phyloP scores from a whole-genome alignment of 1,140 invertebrate genomes.

The Lucilia cuprina region DNA sequence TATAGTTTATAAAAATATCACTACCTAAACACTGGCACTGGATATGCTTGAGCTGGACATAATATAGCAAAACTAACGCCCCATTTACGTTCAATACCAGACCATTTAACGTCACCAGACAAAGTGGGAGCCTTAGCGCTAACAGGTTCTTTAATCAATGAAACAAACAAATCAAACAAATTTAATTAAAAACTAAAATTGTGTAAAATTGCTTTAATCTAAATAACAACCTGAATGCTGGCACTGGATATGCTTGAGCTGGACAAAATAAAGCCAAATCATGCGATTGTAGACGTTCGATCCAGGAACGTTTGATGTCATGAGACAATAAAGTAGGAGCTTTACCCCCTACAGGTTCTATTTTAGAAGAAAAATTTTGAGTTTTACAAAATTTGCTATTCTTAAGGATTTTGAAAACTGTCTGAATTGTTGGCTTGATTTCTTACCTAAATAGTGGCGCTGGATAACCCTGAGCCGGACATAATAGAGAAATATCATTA shows the following conservation, averaged over 20 bases:
- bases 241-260: constrained; percentile 66
- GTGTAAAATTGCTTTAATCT: not conserved
- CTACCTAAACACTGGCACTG: constrained; percentile 74
- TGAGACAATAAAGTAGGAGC: constrained; percentile 71
- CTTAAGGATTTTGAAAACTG: constrained; percentile 55
- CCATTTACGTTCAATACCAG: constrained; percentile 66
- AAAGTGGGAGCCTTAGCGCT: constrained; percentile 75
- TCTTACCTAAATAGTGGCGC: constrained; percentile 41
- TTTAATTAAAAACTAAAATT: not conserved
- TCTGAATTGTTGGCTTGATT: not conserved
- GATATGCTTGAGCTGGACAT: constrained; percentile 74
- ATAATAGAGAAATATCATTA: constrained; percentile 67
- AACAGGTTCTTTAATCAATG: constrained; percentile 70
- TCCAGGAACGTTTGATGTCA: constrained; percentile 69
- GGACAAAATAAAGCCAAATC: constrained; percentile 64
- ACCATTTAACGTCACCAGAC: constrained; percentile 71
- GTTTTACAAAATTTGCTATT: constrained; percentile 46
- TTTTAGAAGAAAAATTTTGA: no score
- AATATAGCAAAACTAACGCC: constrained; percentile 65
- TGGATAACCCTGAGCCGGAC: constrained; percentile 70
- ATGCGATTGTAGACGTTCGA: constrained; percentile 49
- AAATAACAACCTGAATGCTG: constrained; percentile 64
- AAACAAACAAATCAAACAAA: not conserved
- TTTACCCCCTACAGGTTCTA: constrained; percentile 74
- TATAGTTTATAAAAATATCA: no score